Evolutionary conservation across 2,113 vertebrate genomes (phyloP).

Genomic region (Aptenodytes patagonicus): DNA sequence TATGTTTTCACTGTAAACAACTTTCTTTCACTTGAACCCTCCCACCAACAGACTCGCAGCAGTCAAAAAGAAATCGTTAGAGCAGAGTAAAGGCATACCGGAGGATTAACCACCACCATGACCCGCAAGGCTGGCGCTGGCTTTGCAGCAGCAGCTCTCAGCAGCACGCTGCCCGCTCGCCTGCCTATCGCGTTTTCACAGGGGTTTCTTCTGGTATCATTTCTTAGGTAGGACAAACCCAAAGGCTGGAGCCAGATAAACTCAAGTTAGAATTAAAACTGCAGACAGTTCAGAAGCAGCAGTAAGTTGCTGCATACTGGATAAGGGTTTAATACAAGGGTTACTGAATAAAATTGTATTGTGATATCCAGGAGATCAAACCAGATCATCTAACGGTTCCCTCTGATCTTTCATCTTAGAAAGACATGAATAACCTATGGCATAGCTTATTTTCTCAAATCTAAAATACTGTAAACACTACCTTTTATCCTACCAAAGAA

Average conservation of each 20-base stretch:
- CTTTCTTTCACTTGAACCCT: neutral
- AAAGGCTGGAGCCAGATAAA: neutral
- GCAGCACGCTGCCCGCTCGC: neutral
- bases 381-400: neutral
- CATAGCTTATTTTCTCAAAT: neutral
- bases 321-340: neutral
- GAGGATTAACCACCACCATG: neutral
- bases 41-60: neutral
- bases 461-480: neutral
- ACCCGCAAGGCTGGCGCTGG: neutral
- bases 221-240: neutral
- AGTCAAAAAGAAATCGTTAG: neutral
- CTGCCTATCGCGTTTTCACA: fast-evolving
- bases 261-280: neutral
- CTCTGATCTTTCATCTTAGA: neutral
- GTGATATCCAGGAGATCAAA: neutral
- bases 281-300: neutral
- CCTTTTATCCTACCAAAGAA: neutral
- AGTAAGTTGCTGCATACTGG: fast-evolving
- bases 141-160: neutral
- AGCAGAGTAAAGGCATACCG: fast-evolving
- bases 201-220: neutral
- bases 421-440: fast-evolving
- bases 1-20: neutral
- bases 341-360: fast-evolving